Percentiles rank a stretch among this genome's conserved stretches.
phyloP scores from a whole-genome alignment of 2,113 vertebrate genomes.

The Apistogramma diplotaenia region DNA sequence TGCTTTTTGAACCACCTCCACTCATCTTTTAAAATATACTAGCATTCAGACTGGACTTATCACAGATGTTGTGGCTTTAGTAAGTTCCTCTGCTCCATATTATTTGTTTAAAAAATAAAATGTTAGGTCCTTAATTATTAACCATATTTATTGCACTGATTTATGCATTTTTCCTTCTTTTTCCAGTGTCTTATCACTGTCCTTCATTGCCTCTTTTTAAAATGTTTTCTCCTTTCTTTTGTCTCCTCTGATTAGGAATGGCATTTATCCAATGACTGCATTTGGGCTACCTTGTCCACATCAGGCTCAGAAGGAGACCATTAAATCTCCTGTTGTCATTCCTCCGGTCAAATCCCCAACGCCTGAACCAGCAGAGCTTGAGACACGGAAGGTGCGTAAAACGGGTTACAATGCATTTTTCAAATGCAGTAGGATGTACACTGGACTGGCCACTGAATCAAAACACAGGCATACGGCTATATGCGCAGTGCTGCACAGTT shows the following conservation, averaged over 20 bases:
- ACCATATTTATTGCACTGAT: neutral
- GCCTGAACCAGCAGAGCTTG: constrained; percentile 93
- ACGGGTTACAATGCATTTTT: neutral
- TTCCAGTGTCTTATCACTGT: neutral
- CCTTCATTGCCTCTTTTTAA: neutral
- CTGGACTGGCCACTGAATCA: neutral
- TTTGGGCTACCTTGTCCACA: constrained; percentile 90
- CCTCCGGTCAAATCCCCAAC: constrained; percentile 92
- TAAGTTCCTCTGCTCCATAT: neutral
- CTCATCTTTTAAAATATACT: neutral
- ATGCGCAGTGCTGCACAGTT: too few relatives aligned
- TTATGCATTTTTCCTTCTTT: neutral
- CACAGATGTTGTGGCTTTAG: neutral
- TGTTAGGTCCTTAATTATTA: neutral
- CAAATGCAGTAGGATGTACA: neutral
- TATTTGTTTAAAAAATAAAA: neutral
- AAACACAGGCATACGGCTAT: neutral
- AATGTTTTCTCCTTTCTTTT: neutral
- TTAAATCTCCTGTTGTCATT: constrained; percentile 87
- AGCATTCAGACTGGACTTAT: neutral
- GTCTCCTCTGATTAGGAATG: constrained; percentile 80
- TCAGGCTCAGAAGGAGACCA: constrained; percentile 87
- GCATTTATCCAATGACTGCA: constrained; percentile 93
- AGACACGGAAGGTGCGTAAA: constrained; percentile 87
- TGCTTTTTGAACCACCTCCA: neutral